Conservation (phyloP, 2,797 vertebrate genomes). For the Tapera naevia region DNA sequence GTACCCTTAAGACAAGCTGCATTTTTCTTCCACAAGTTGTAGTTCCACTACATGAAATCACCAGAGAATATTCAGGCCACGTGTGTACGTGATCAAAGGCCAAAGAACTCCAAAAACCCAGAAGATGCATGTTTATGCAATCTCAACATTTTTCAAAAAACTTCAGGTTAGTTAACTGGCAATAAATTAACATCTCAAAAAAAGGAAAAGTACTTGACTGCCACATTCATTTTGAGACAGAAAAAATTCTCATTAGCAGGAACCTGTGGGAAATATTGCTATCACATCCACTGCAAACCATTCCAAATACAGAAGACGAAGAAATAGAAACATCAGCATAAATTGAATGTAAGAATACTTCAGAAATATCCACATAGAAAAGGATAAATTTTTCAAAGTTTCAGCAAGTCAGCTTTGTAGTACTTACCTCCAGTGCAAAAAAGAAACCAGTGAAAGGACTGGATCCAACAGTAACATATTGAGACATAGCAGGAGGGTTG, state of each 20-base stretch:
- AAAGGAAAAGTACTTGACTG: not conserved
- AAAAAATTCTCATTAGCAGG: not conserved
- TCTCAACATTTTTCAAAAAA: not conserved
- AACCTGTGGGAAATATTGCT: not conserved
- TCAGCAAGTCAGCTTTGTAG: not conserved
- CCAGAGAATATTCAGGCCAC: not conserved
- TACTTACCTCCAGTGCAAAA: slow-evolving; percentile 92
- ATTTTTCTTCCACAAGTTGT: not conserved
- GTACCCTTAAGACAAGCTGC: not conserved
- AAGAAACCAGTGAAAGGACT: slow-evolving; percentile 95
- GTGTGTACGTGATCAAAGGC: not conserved
- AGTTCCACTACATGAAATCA: not conserved
- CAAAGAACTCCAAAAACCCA: not conserved
- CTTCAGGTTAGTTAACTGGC: not conserved
- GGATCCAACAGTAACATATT: slow-evolving; percentile 93
- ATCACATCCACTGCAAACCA: not conserved
- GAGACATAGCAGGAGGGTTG: slow-evolving; percentile 96
- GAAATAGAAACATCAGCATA: not conserved
- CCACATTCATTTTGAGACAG: not conserved
- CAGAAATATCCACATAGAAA: not conserved
- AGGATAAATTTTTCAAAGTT: not conserved
- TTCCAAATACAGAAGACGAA: not conserved
- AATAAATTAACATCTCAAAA: not conserved
- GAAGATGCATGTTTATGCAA: not conserved
- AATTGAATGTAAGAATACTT: not conserved